Evolutionary conservation across 2,888 invertebrate genomes (phyloP).

Genomic region (Colletes collaris): DNA sequence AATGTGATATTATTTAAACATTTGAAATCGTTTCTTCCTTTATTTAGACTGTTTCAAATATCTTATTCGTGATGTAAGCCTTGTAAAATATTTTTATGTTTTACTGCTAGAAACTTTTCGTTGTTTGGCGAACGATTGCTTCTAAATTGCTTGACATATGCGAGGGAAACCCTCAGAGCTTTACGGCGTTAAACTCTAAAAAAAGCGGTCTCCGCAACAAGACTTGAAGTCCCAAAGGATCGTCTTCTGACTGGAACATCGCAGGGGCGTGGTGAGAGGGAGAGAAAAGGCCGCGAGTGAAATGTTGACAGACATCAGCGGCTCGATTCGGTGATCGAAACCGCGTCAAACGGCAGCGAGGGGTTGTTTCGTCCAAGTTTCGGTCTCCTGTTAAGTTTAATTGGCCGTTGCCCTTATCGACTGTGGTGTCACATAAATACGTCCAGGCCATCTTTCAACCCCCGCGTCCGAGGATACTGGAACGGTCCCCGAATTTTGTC

Average conservation of each 20-base stretch:
- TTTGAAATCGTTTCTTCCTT: too few species aligned
- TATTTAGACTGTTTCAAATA: too few species aligned
- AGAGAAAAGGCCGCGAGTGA: constrained; percentile 46
- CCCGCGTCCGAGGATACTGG: constrained; percentile 27
- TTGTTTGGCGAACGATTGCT: background rate
- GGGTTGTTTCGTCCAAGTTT: constrained; percentile 60
- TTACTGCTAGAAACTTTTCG: background rate
- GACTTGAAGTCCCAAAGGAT: constrained; percentile 8
- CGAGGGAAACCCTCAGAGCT: background rate
- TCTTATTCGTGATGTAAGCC: too few species aligned
- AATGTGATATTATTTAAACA: too few species aligned
- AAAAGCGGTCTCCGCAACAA: constrained; percentile 3
- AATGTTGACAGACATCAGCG: constrained; percentile 32
- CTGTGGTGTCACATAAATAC: constrained; percentile 76
- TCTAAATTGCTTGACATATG: background rate
- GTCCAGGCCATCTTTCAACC: constrained; percentile 36
- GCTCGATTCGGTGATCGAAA: constrained; percentile 44
- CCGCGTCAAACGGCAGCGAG: constrained; percentile 65
- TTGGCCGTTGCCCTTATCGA: constrained; percentile 72
- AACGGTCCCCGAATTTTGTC: constrained; percentile 22
- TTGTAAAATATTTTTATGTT: too few species aligned
- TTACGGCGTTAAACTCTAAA: constrained; percentile 9
- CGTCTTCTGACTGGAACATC: constrained; percentile 25
- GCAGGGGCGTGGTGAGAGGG: constrained; percentile 50
- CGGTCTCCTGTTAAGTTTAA: constrained; percentile 72